Evolutionary conservation across 2,113 vertebrate species (phyloP).

Genomic region (Pelvicachromis taeniatus): DNA sequence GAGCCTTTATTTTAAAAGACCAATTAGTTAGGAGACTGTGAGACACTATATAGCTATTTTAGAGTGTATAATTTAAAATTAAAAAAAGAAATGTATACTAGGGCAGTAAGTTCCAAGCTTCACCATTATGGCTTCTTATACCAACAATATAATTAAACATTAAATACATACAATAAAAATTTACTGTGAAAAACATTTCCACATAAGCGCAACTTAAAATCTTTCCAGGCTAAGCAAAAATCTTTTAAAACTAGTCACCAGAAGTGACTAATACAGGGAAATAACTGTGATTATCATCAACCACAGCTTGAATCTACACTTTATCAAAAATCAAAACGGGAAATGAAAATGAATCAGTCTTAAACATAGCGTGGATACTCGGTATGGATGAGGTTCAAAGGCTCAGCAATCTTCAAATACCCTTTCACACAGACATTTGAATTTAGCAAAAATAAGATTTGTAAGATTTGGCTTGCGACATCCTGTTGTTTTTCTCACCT

Average conservation of each 20-base stretch:
- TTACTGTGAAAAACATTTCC: background rate
- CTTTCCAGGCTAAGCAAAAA: too few species aligned
- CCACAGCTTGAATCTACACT: background rate
- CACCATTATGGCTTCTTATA: background rate
- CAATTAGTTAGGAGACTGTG: background rate
- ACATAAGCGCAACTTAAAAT: background rate
- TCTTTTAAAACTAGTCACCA: too few species aligned
- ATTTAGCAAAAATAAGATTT: background rate
- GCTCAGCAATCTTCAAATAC: background rate
- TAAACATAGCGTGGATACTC: background rate
- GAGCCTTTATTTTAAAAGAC: background rate
- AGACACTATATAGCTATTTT: background rate
- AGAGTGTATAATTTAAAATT: background rate
- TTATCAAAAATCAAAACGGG: background rate
- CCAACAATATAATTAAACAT: background rate
- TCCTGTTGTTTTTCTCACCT: slow-evolving; percentile 57
- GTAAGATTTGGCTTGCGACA: slow-evolving; percentile 1
- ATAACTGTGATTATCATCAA: background rate
- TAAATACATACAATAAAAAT: background rate
- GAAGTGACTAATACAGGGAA: background rate
- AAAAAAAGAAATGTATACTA: background rate
- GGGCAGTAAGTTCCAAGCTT: background rate
- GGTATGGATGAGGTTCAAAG: background rate
- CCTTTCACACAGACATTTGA: background rate
- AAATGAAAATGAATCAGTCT: background rate